These are phyloP conservation scores for Drosophila helvetica DNA, from an alignment of 2,888 invertebrate species.

Conservation along the genomic window DNA sequence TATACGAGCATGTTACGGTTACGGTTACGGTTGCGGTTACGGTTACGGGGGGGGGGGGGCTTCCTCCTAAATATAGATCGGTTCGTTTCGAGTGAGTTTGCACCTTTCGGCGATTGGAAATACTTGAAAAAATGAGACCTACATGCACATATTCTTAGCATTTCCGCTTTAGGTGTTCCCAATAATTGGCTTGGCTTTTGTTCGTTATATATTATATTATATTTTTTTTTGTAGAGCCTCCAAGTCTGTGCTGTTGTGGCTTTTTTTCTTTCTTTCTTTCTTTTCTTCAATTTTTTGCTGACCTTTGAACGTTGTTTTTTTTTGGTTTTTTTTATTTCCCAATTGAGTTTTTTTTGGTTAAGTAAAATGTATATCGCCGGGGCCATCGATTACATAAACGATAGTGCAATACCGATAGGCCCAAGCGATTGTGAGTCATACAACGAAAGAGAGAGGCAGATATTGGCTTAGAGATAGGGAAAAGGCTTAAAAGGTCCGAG, in stretches of 20 bases:
- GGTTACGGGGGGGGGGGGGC: neutral
- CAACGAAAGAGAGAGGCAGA: slow-evolving; percentile 9
- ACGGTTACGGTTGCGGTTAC: slow-evolving; percentile 1
- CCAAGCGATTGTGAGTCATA: slow-evolving; percentile 11
- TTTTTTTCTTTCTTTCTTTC: too few species aligned
- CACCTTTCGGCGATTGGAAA: slow-evolving; percentile 35
- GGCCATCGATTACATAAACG: slow-evolving; percentile 25
- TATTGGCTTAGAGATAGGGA: neutral
- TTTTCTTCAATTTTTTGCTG: slow-evolving; percentile 23
- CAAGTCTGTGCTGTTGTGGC: neutral
- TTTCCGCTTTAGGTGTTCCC: slow-evolving; percentile 39
- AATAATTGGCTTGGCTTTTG: neutral
- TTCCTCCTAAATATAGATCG: slow-evolving; percentile 41
- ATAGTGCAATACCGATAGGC: slow-evolving; percentile 28
- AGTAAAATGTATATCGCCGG: slow-evolving; percentile 21
- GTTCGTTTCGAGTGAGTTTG: slow-evolving; percentile 23
- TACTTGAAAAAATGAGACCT: slow-evolving; percentile 24
- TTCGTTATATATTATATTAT: slow-evolving; percentile 39
- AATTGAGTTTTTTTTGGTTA: neutral
- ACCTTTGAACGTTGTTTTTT: slow-evolving; percentile 31
- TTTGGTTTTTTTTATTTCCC: neutral
- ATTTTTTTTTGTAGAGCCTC: slow-evolving; percentile 27
- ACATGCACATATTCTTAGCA: slow-evolving; percentile 26
- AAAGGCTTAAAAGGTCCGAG: slow-evolving; percentile 5
- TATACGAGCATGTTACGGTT: slow-evolving; percentile 23